Base-by-base conservation (phyloP, 2,797 vertebrate species). In the Sebastes itinus region DNA sequence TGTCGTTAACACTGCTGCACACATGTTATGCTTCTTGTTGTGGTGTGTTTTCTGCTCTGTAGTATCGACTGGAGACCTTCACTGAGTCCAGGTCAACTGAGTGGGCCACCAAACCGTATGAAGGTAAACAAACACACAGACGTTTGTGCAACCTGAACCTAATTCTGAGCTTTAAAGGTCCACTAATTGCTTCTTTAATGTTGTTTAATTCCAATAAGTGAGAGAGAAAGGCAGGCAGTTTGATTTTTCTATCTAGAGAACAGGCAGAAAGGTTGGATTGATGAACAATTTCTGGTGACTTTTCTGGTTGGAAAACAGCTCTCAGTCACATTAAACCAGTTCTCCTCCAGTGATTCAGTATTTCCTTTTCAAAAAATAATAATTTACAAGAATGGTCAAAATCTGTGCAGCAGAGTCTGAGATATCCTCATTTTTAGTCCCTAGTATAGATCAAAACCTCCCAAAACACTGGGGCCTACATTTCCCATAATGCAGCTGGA, bases 11-110 rank as follows among this genome's bases (percentile, higher is more conserved):
- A 6, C 20, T 54, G 18, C 7, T 65, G 61, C 25, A 25, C 38
- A 28, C 1, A 13, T 20, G 23, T 23, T 6, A 23, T 35, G 2
- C 20, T 23, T 62, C 2, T 30, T 18, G n/a, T 18, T 77, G 5
- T n/a, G 1, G 27, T 65, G 33, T 56, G 20, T 56, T 64, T 73
- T 64, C 22, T 88, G 46, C 70, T 65, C 62, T 63, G 6, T 67
- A 97, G 96, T 96, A 97, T 82, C 95, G 94, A 0, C 75, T 95
- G 87, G 96, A 95, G 87, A 96, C 95, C 0, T 96, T 94, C 81
- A 90, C 80, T 0, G 93, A 95, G 86, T 90, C 89, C 54, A 80
- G 94, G 65, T 70, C 87, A 4, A 94, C 94, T 18, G 91, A 93
- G 9, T 92, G 88, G 93, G 55, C 81, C 32, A 35, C 71, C 0